Evolutionary conservation across 92 coral and sea anemone genomes (phyloP).

Genomic region (Pocillopora meandrina): DNA sequence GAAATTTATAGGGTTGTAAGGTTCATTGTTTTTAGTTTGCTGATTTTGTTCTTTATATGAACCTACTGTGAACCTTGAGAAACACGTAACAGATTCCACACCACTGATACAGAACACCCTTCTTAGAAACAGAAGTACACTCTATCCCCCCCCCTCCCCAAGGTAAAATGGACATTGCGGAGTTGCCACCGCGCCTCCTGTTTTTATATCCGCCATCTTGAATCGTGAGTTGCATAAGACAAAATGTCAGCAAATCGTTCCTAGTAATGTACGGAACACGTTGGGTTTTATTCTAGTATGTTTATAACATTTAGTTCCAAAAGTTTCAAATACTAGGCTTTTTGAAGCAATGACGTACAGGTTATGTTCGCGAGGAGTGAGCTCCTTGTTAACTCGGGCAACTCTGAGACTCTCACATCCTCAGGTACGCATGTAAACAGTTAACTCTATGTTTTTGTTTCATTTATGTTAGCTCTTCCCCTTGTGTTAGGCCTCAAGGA

Average conservation of each 20-base stretch:
- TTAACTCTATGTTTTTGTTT: background rate
- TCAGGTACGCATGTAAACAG: slow-evolving; percentile 17
- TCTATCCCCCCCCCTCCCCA: background rate
- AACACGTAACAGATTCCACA: too few species aligned
- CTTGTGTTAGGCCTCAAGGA: background rate
- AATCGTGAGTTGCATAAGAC: slow-evolving; percentile 37
- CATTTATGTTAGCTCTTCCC: background rate
- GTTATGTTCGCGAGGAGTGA: slow-evolving; percentile 26
- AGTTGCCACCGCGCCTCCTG: slow-evolving; percentile 43
- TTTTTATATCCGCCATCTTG: slow-evolving; percentile 37
- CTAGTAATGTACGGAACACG: background rate
- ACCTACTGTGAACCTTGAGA: too few species aligned
- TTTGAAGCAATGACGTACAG: slow-evolving; percentile 47
- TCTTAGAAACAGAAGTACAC: background rate
- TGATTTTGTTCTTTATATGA: too few species aligned
- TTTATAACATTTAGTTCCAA: slow-evolving; percentile 4
- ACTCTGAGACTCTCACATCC: slow-evolving; percentile 25
- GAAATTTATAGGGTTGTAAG: too few species aligned
- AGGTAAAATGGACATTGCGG: background rate
- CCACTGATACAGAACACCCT: too few species aligned
- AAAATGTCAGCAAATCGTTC: slow-evolving; percentile 19
- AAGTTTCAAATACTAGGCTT: background rate
- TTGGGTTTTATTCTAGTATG: background rate
- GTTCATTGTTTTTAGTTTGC: too few species aligned
- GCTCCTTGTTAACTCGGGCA: slow-evolving; percentile 28